A percentile compares a stretch with the other conserved stretches of the same genome.
phyloP scores from a whole-genome alignment of 1,140 invertebrate species.

The Plutomurus gul region DNA sequence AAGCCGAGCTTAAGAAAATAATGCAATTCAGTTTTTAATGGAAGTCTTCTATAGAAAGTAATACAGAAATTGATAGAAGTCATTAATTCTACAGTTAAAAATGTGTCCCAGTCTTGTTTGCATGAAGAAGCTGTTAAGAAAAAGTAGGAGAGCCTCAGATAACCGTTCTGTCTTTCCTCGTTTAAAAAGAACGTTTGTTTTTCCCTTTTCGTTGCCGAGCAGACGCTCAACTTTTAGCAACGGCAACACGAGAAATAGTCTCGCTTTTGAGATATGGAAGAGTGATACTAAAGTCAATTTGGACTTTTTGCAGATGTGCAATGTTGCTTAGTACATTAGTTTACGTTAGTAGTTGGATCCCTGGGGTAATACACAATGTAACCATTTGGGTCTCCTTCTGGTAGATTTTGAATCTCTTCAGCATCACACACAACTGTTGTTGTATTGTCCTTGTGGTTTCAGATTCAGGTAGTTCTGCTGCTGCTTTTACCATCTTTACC shows the following conservation, averaged over 20 bases:
- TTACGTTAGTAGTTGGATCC: conserved; percentile 17
- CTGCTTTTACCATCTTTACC: not conserved
- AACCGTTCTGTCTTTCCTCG: not conserved
- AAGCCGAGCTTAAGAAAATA: not conserved
- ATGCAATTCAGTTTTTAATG: conserved; percentile 14
- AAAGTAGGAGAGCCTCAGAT: not conserved
- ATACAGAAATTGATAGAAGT: conserved; percentile 11
- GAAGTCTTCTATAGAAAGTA: not conserved
- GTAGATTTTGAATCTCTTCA: not conserved
- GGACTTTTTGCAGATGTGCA: conserved; percentile 30
- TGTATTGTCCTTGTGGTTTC: not conserved
- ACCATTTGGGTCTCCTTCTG: not conserved
- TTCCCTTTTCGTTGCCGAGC: not conserved
- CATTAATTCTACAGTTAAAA: conserved; percentile 21
- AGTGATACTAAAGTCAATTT: conserved; percentile 34
- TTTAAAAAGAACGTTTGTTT: not conserved
- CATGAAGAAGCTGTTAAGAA: not conserved
- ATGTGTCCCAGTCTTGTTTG: conserved; percentile 15
- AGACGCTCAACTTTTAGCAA: not conserved
- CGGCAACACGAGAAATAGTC: not conserved
- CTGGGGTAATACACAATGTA: not conserved
- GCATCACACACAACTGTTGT: conserved; percentile 14
- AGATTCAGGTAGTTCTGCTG: not conserved
- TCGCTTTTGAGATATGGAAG: conserved; percentile 2
- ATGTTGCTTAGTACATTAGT: conserved; percentile 18